Evolutionary conservation across 2,888 invertebrate genomes (phyloP), one percentile per base, ranked within the genome.

Genomic region (Pyrocoelia pectoralis): DNA sequence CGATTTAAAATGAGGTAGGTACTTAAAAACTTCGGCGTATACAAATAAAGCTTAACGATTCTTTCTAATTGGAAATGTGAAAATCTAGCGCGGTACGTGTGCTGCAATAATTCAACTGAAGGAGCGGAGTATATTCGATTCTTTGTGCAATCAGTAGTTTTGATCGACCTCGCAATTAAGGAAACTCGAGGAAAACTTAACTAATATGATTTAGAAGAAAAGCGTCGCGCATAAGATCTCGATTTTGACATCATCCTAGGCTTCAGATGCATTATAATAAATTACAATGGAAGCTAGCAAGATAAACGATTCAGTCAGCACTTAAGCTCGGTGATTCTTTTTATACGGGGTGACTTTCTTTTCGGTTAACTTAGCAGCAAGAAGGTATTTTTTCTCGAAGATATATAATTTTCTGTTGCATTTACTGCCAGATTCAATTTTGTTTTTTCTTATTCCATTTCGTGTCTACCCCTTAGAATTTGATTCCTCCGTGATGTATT

Each of bases 51-150:
- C 24, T 24, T 24, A 33, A 33, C n/a, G 33, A 8, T 33, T 33
- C n/a, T n/a, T 33, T 33, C 33, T 33, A 33, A 33, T 33, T 33
- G n/a, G 33, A 33, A 33, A 33, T 33, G n/a, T 33, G 33, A n/a
- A 6, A 33, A 6, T 33, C 8, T 33, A 6, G 6, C 3, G 33
- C n/a, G 33, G 9, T n/a, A n/a, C 10, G 33, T 3, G n/a, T n/a
- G 8, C 10, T 33, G 2, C 2, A 33, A 33, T n/a, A 33, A 33
- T n/a, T n/a, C n/a, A n/a, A 6, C 8, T 8, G 33, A 6, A 33
- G 8, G 9, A 33, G 33, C 33, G 2, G 33, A 33, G n/a, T n/a
- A n/a, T 33, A 33, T n/a, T 33, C 33, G n/a, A 33, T 33, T n/a
- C 33, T 33, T 33, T 33, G 33, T 33, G 33, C 33, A 33, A 33